Evolutionary conservation across 2,888 invertebrate species (phyloP).

Genomic region (Gastracanthus pulcherrimus): DNA sequence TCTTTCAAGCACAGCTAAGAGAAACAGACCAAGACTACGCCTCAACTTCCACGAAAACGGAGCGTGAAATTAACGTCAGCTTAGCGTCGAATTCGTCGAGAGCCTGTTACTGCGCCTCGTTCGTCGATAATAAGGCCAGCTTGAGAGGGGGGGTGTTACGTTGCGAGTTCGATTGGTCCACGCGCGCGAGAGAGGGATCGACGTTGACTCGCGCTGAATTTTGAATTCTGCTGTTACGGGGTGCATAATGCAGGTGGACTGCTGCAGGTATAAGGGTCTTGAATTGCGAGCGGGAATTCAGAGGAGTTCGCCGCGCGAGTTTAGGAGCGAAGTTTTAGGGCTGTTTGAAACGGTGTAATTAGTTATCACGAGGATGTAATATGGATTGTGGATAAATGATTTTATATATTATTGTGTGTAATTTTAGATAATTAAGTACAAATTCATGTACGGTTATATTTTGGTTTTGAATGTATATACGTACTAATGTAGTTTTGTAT

Average conservation of each 20-base stretch:
- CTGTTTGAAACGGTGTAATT: no score
- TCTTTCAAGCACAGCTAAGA: no score
- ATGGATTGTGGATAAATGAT: not conserved
- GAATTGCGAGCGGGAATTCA: not conserved
- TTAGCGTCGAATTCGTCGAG: conserved; percentile 40
- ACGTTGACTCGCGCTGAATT: not conserved
- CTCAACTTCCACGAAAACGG: conserved; percentile 33
- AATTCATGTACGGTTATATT: no score
- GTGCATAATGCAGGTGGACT: not conserved
- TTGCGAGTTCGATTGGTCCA: not conserved
- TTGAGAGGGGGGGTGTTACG: no score
- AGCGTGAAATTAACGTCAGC: conserved; percentile 46
- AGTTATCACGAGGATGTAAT: not conserved
- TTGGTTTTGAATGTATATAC: no score
- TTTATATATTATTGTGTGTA: no score
- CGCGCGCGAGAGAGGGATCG: no score
- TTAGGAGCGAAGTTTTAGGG: not conserved
- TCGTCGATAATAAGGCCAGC: conserved; percentile 12
- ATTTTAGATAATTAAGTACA: no score
- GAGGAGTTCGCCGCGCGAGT: not conserved
- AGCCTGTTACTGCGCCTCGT: conserved; percentile 27
- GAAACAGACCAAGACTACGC: no score
- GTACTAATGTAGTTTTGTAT: no score
- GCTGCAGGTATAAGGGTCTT: not conserved
- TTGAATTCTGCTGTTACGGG: not conserved